Percentiles rank a stretch among this genome's conserved stretches.
phyloP scores from a whole-genome alignment of 1,140 invertebrate genomes.

The Zaprionus nigranus region DNA sequence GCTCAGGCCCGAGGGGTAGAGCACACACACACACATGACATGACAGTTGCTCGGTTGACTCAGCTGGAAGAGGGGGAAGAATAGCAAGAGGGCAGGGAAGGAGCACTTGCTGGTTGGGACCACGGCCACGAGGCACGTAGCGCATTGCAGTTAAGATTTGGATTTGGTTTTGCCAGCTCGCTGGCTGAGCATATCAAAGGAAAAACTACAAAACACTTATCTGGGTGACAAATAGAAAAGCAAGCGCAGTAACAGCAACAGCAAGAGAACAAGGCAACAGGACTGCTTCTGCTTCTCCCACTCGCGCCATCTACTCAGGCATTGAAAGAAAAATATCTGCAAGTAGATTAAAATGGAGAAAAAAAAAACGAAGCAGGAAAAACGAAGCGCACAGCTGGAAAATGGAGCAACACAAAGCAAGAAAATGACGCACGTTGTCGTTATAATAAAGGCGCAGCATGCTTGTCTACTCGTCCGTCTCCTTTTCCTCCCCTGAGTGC shows the following conservation, averaged over 20 bases:
- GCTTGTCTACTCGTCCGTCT: slow-evolving; percentile 3
- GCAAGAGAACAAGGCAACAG: slow-evolving; percentile 6
- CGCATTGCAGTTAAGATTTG: slow-evolving; percentile 80
- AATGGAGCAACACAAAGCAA: slow-evolving; percentile 68
- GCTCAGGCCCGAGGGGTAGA: neutral
- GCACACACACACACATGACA: slow-evolving; percentile 52
- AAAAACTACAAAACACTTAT: slow-evolving; percentile 82
- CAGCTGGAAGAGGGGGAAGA: neutral
- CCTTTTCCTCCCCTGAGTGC: neutral
- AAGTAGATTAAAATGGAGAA: slow-evolving; percentile 76
- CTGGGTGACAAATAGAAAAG: slow-evolving; percentile 80
- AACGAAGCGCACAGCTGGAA: slow-evolving; percentile 46
- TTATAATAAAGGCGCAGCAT: slow-evolving; percentile 71
- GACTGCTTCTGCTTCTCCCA: neutral
- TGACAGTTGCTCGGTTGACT: slow-evolving; percentile 67
- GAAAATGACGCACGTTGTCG: slow-evolving; percentile 71
- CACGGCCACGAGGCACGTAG: slow-evolving; percentile 70
- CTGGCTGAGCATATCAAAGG: slow-evolving; percentile 60
- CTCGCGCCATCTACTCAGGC: slow-evolving; percentile 30
- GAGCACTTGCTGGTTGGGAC: neutral
- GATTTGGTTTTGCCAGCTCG: slow-evolving; percentile 67
- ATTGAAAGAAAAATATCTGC: slow-evolving; percentile 77
- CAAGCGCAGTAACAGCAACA: slow-evolving; percentile 18
- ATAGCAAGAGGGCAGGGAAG: neutral
- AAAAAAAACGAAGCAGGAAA: slow-evolving; percentile 27